Percentiles rank a stretch among this genome's conserved stretches.
These are phyloP conservation scores for Netelia virgata DNA, from an alignment of 2,888 invertebrate genomes.

Conservation along the genomic window DNA sequence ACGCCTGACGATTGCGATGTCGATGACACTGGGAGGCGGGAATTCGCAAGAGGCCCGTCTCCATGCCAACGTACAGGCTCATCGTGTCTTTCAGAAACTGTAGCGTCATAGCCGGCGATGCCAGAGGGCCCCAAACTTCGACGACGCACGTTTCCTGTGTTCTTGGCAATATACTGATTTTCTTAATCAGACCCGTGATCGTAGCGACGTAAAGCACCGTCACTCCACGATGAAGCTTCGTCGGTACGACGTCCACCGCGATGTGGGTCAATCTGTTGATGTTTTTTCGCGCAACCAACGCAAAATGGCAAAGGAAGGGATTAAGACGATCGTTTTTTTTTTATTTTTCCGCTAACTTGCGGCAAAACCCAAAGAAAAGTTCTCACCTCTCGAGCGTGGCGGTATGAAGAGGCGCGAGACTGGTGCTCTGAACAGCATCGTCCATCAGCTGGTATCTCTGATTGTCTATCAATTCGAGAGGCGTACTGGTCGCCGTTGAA, in stretches of 20 bases:
- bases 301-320: background rate
- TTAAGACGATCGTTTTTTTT: background rate
- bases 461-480: slow-evolving; percentile 87
- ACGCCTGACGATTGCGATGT: slow-evolving; percentile 89
- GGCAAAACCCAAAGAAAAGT: background rate
- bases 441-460: slow-evolving; percentile 95
- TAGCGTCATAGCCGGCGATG: slow-evolving; percentile 87
- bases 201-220: slow-evolving; percentile 94
- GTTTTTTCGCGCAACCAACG: too few relatives aligned
- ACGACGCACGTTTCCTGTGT: slow-evolving; percentile 92
- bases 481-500: slow-evolving; percentile 70
- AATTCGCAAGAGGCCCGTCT: slow-evolving; percentile 85
- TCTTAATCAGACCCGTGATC: slow-evolving; percentile 90
- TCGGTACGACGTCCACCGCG: slow-evolving; percentile 92
- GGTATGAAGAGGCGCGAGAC: slow-evolving; percentile 89
- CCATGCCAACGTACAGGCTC: slow-evolving; percentile 84
- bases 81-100: slow-evolving; percentile 93
- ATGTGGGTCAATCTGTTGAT: slow-evolving; percentile 88
- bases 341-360: background rate
- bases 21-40: slow-evolving; percentile 92
- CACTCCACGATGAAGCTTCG: slow-evolving; percentile 89
- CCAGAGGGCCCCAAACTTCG: slow-evolving; percentile 92
- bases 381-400: slow-evolving; percentile 88
- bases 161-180: slow-evolving; percentile 91
- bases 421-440: slow-evolving; percentile 92